A percentile compares a stretch with the other conserved stretches of the same genome.
Evolutionary conservation across 2,888 invertebrate species (phyloP).

Genomic region (Sphaerophoria rueppellii): DNA sequence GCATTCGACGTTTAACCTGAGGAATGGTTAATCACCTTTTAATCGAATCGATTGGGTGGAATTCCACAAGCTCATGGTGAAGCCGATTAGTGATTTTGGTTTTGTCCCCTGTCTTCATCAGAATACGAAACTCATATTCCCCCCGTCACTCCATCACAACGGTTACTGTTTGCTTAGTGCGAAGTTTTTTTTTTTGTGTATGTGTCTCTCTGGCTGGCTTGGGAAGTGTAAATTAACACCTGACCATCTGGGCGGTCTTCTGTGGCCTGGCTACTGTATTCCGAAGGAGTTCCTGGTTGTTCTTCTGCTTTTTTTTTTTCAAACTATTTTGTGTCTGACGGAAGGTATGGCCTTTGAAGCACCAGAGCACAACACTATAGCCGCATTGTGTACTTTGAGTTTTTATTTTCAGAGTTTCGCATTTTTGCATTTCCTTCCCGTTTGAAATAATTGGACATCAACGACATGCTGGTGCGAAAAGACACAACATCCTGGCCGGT

Average conservation of each 20-base stretch:
- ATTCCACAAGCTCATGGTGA: constrained; percentile 41
- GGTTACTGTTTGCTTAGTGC: constrained; percentile 51
- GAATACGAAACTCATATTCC: background rate
- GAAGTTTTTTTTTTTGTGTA: constrained; percentile 37
- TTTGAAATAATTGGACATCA: constrained; percentile 49
- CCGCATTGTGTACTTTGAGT: constrained; percentile 30
- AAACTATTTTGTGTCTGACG: constrained; percentile 1
- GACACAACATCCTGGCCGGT: constrained; percentile 43
- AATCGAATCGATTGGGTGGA: constrained; percentile 71
- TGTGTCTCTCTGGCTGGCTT: constrained; percentile 27
- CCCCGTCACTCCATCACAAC: background rate
- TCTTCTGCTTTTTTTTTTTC: constrained; percentile 15
- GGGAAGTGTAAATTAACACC: constrained; percentile 73
- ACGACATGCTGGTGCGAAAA: constrained; percentile 37
- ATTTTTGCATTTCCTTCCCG: constrained; percentile 70
- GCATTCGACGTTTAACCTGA: constrained; percentile 59
- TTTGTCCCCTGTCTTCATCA: constrained; percentile 1
- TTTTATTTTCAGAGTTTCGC: constrained; percentile 7
- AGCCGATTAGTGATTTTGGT: constrained; percentile 46
- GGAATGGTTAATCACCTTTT: constrained; percentile 72
- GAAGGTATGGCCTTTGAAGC: background rate
- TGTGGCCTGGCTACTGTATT: constrained; percentile 53
- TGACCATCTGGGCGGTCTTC: constrained; percentile 73
- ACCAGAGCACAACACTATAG: background rate
- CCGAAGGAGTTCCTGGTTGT: constrained; percentile 53